These are phyloP conservation scores for Polymixis flavicincta DNA, from an alignment of 2,888 invertebrate species.

Conservation along the genomic window DNA sequence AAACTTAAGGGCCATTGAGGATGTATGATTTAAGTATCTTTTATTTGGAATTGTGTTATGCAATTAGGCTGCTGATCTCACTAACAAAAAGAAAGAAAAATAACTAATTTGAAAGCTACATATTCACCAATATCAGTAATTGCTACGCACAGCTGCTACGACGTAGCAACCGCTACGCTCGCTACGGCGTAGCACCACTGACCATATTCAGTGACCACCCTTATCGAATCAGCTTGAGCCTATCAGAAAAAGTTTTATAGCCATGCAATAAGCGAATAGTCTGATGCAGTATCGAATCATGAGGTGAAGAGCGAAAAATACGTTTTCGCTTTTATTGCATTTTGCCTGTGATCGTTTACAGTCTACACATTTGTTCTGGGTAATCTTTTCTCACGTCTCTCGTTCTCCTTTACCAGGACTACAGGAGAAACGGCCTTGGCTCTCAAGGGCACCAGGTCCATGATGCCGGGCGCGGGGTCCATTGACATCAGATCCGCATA, in stretches of 20 bases:
- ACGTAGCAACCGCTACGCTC: conserved; percentile 23
- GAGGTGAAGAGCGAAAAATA: not conserved
- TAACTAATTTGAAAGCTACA: not conserved
- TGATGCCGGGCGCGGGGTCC: conserved; percentile 88
- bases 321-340: not conserved
- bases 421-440: conserved; percentile 85
- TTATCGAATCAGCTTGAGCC: not conserved
- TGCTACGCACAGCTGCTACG: conserved; percentile 21
- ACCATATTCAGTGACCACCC: too few relatives aligned
- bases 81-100: not conserved
- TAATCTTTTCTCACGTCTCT: not conserved
- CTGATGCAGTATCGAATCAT: not conserved
- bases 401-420: conserved; percentile 67
- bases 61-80: not conserved
- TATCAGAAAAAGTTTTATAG: not conserved
- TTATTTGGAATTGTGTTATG: not conserved
- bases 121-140: not conserved
- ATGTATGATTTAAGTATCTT: not conserved
- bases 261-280: not conserved
- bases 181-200: conserved; percentile 34
- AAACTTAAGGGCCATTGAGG: not conserved
- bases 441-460: conserved; percentile 82
- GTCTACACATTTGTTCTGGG: not conserved
- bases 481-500: conserved; percentile 87
- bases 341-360: not conserved